phyloP scores from a whole-genome alignment of 1,140 invertebrate species.

The Phthorimaea operculella region DNA sequence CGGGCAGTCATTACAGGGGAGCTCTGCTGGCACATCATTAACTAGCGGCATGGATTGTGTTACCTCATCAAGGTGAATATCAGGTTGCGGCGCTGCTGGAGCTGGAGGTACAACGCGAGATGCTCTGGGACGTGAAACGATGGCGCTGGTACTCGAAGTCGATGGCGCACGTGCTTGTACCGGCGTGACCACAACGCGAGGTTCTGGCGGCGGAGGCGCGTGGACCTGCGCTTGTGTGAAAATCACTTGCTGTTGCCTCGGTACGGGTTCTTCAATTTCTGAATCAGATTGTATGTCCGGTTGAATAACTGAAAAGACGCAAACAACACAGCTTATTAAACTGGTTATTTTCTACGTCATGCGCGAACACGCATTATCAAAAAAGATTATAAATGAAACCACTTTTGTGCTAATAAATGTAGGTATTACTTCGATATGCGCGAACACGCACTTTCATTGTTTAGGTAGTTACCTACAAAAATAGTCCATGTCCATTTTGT shows the following conservation, averaged over 20 bases:
- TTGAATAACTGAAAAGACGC: background rate
- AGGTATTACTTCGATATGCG: constrained; percentile 3
- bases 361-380: constrained; percentile 1
- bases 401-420: too few relatives aligned
- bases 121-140: background rate
- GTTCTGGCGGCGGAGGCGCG: background rate
- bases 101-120: background rate
- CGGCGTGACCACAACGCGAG: background rate
- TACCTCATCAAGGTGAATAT: background rate
- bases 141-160: background rate
- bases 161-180: background rate
- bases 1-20: background rate
- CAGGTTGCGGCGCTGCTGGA: background rate
- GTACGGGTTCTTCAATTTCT: background rate
- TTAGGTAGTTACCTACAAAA: too few relatives aligned
- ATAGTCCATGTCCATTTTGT: too few relatives aligned
- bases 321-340: background rate
- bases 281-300: background rate
- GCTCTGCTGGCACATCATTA: background rate
- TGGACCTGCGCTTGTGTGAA: background rate
- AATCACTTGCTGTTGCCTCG: background rate
- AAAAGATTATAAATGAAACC: too few relatives aligned
- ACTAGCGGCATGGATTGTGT: background rate
- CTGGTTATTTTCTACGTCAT: background rate
- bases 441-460: background rate